phyloP scores from a whole-genome alignment of 2,797 vertebrate genomes.

The Gymnothorax reevesii region DNA sequence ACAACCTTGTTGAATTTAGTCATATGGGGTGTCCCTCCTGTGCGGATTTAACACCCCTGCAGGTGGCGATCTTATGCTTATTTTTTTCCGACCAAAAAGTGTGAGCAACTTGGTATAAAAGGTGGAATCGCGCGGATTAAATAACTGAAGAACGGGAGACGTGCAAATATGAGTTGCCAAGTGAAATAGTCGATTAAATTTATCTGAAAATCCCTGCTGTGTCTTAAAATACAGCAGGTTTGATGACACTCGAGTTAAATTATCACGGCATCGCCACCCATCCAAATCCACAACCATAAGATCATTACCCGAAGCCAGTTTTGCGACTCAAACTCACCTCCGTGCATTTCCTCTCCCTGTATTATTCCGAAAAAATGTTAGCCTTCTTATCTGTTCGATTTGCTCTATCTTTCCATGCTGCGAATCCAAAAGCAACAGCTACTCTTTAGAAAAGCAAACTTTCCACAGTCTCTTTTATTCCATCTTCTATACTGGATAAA shows the following conservation, averaged over 20 bases:
- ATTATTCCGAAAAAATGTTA: slow-evolving; percentile 50
- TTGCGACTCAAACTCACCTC: slow-evolving; percentile 64
- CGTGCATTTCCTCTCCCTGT: slow-evolving; percentile 71
- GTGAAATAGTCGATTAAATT: not conserved
- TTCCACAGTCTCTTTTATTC: slow-evolving; percentile 63
- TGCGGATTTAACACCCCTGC: slow-evolving; percentile 36
- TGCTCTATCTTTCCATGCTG: slow-evolving; percentile 59
- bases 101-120: slow-evolving; percentile 37
- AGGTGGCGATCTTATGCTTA: slow-evolving; percentile 49
- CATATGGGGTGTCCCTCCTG: not conserved
- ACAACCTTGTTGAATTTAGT: not conserved
- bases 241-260: not conserved
- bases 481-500: slow-evolving; percentile 56
- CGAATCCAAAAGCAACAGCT: slow-evolving; percentile 39
- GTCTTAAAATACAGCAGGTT: not conserved
- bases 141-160: not conserved
- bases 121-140: not conserved
- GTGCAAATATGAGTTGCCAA: not conserved
- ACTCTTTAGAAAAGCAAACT: slow-evolving; percentile 68
- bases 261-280: not conserved
- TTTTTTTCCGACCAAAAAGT: slow-evolving; percentile 13
- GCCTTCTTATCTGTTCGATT: slow-evolving; percentile 51
- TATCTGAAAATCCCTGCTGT: not conserved
- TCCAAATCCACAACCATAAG: not conserved
- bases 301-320: not conserved